Evolutionary conservation across 1,140 invertebrate species (phyloP), one percentile per base, ranked within the genome.

Genomic region (Pseudomyrmex dendroicus): DNA sequence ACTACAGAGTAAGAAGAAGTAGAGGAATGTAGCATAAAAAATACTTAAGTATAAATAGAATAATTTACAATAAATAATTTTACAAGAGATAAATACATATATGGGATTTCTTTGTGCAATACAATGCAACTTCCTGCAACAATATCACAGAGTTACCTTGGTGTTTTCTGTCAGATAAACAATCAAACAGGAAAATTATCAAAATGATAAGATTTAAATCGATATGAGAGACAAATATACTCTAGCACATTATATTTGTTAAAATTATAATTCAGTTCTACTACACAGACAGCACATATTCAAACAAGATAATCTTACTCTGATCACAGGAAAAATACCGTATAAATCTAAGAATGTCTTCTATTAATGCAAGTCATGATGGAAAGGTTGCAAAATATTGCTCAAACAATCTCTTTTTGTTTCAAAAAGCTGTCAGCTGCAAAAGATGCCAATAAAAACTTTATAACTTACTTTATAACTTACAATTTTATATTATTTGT

Each of bases 301-400:
- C 25, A 35, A 5, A 7, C 35, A 35, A 17, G 9, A 35, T 77
- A 57, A 12, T 10, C 8, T 66, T 66, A 15, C 44, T 35, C 2
- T 59, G 1, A 54, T 13, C n/a, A 25, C 5, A 17, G 8, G 17
- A 25, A 70, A 78, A 78, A 68, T 44, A 22, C 2, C 2, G 20
- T 50, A 7, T 12, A 25, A 76, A 70, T 48, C 15, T 9, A 44
- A 61, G 52, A 1, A 17, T 54, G 9, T 1, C 1, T 15, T 12
- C 10, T 66, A 68, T 44, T 77, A 56, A n/a, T 57, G 74, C 74
- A 77, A 77, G 46, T 77, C 62, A 68, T 77, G 17, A 22, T 77
- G 63, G 57, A 56, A 56, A 77, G 63, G 8, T 77, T 56, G 17
- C 63, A 72, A 25, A 59, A 61, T 59, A 59, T 50, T 44, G 13